Base-by-base conservation (phyloP, 2,797 vertebrate species). In the Delichon dasypus region DNA sequence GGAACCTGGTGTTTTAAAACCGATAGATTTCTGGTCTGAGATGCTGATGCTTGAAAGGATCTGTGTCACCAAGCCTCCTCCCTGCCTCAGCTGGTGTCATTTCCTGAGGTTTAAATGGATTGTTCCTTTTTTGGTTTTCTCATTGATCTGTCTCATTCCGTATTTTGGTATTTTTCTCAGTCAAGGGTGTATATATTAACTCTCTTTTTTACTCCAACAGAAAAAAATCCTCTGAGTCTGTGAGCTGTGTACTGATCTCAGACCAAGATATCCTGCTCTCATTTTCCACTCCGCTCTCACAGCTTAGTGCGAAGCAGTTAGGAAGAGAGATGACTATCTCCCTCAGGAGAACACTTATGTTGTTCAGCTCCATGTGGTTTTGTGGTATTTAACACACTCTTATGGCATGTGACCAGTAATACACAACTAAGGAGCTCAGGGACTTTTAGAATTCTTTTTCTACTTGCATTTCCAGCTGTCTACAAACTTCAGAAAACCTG, bases 1-100 rank as follows among this genome's bases (percentile, higher is more conserved):
- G 75, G 47, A 92, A 66, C 62, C 23, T 60, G 75, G n/a, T 54
- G 55, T 89, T 93, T 85, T 55, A 72, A 93, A 95, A 48, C 32
- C 0, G 0, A 38, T 92, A 72, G 44, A 40, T 84, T 91, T 82
- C 85, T 85, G 44, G 83, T 65, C 73, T 57, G 85, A 83, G 78
- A 54, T 45, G 75, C 15, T 85, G 87, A 45, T 77, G 75, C 42
- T 79, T 93, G 58, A 91, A 91, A 92, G n/a, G 65, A 78, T 32
- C 23, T 48, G 5, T 95, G 89, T 65, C 81, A 88, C 34, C 29
- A n/a, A 77, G 47, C 14, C 30, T 13, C 72, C 58, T 85, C 26
- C 44, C 18, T 75, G 66, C 30, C 44, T 85, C 75, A 94, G 85
- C 68, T 82, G 47, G 30, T 68, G 54, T 55, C 50, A 73, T 53